Percentiles rank a stretch among this genome's conserved stretches.
Conservation (phyloP, 2,888 invertebrate genomes). For the Sarcophaga subvicina region DNA sequence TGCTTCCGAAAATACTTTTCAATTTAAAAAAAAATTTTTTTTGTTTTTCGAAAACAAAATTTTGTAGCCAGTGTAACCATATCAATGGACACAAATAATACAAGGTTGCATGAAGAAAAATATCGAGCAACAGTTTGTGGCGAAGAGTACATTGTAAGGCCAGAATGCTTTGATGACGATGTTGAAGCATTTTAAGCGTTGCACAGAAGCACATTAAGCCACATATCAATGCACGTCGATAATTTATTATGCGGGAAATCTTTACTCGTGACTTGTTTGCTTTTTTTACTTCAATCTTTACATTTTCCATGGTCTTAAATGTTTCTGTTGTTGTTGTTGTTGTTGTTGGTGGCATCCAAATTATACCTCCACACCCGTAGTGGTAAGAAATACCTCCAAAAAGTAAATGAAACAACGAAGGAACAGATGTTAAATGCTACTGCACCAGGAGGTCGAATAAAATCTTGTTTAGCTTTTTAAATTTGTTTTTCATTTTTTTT, state of each 20-base stretch:
- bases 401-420: slow-evolving; percentile 63
- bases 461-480: slow-evolving; percentile 58
- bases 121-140: slow-evolving; percentile 39
- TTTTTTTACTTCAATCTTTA: slow-evolving; percentile 74
- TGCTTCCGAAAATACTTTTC: no score
- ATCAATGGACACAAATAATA: slow-evolving; percentile 49
- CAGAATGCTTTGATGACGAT: slow-evolving; percentile 40
- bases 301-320: slow-evolving; percentile 48
- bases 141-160: slow-evolving; percentile 5
- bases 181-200: slow-evolving; percentile 65
- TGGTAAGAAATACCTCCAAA: slow-evolving; percentile 3
- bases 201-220: slow-evolving; percentile 74
- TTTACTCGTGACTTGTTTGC: slow-evolving; percentile 80
- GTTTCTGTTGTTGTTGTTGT: slow-evolving; percentile 25
- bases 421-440: slow-evolving; percentile 72
- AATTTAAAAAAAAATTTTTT: no score
- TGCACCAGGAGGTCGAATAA: slow-evolving; percentile 71
- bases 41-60: no score
- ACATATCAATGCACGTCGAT: slow-evolving; percentile 74
- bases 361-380: slow-evolving; percentile 13
- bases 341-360: slow-evolving; percentile 24
- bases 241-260: slow-evolving; percentile 81
- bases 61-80: neutral
- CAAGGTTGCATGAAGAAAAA: neutral
- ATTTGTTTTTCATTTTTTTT: neutral